These are phyloP conservation scores for Minunthozetes semirufus DNA, from an alignment of 2,888 invertebrate species.

Conservation along the genomic window DNA sequence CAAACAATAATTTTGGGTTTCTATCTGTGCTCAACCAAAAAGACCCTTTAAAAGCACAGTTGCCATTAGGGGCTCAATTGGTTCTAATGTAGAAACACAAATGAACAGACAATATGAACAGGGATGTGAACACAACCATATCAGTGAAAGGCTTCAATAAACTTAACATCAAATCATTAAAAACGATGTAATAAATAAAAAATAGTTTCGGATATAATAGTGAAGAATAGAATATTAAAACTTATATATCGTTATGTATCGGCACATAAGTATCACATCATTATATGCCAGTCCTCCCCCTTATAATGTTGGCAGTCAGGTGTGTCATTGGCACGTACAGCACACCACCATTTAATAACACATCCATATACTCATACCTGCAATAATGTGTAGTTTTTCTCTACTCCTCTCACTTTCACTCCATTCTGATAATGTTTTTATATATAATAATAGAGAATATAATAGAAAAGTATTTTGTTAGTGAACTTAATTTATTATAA, in stretches of 20 bases:
- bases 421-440: background rate
- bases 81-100: background rate
- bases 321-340: slow-evolving; percentile 31
- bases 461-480: background rate
- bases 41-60: background rate
- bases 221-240: background rate
- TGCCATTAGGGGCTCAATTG: background rate
- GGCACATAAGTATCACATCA: slow-evolving; percentile 32
- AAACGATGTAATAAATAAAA: background rate
- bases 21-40: background rate
- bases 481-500: background rate
- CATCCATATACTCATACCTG: background rate
- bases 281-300: slow-evolving; percentile 30
- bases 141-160: slow-evolving; percentile 2
- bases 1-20: background rate
- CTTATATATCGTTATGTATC: background rate
- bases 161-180: slow-evolving; percentile 11
- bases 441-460: background rate
- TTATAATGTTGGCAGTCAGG: slow-evolving; percentile 30
- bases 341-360: slow-evolving; percentile 16
- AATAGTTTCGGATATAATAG: background rate
- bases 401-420: background rate
- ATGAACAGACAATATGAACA: background rate
- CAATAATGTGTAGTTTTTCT: background rate
- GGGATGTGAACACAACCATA: background rate